Percentiles rank a stretch among this genome's conserved stretches.
Conservation (phyloP, 2,113 vertebrate genomes). For the Oryzias curvinotus region DNA sequence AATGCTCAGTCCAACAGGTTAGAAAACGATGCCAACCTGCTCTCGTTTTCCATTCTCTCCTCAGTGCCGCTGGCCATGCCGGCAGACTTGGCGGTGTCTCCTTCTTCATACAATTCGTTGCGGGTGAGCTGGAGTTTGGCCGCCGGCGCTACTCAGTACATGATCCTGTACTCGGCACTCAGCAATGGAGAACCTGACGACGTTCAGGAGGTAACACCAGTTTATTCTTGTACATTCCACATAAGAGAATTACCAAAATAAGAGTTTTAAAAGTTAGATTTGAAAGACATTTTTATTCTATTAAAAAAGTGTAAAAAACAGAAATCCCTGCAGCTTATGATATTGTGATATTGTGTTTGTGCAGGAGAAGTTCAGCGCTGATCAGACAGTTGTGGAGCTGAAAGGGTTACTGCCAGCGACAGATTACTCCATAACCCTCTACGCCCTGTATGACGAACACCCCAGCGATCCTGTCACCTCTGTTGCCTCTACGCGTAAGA, state of each 20-base stretch:
- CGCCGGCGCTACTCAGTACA: slow-evolving; percentile 83
- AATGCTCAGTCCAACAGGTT: too few relatives aligned
- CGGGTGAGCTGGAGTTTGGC: slow-evolving; percentile 82
- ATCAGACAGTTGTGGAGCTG: slow-evolving; percentile 80
- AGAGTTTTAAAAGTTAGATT: neutral
- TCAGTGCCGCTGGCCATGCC: slow-evolving; percentile 83
- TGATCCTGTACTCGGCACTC: slow-evolving; percentile 83
- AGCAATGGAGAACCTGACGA: slow-evolving; percentile 76
- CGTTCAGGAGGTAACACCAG: slow-evolving; percentile 74
- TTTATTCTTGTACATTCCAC: too few relatives aligned
- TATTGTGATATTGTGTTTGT: too few relatives aligned
- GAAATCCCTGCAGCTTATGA: too few relatives aligned
- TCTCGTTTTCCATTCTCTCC: neutral
- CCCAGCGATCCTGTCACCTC: slow-evolving; percentile 85
- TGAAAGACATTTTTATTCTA: neutral
- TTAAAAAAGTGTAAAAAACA: too few relatives aligned
- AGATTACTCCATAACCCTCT: slow-evolving; percentile 84
- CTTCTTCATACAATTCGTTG: slow-evolving; percentile 81
- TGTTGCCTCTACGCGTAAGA: slow-evolving; percentile 82
- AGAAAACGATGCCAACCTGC: neutral
- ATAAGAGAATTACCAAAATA: neutral
- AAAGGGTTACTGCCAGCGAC: slow-evolving; percentile 79
- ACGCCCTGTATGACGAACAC: slow-evolving; percentile 86
- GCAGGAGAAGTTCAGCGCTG: slow-evolving; percentile 82
- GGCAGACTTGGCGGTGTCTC: slow-evolving; percentile 73